Base-by-base conservation (phyloP, 1,140 invertebrate genomes). In the Cardiocondyla obscurior region DNA sequence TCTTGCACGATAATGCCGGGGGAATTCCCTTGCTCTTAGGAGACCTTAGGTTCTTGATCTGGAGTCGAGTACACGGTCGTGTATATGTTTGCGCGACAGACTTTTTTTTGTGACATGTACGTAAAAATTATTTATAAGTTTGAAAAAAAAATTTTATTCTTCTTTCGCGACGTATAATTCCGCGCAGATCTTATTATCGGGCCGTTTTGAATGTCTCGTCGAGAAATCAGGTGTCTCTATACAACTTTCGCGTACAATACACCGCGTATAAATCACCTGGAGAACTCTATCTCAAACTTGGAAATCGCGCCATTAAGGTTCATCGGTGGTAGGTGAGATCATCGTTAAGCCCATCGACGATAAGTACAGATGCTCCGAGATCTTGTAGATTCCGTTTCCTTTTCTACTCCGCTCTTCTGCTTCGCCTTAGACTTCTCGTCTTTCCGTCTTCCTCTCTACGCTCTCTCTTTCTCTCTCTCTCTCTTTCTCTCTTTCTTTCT, bases 291-390 rank as follows among this genome's bases (percentile, higher is more conserved):
- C 77, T 73, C 53, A 53, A 73, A 81, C 67, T 79, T 70, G 81
- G 79, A 87, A 86, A 86, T 83, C 77, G 85, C 84, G 74, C 86
- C 85, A 83, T 87, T 87, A 86, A 81, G 60, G 85, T 87, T 87
- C 49, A 83, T 57, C 44, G 22, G 42, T 28, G 28, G 44, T 55
- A 25, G 70, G 30, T 74, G 70, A 82, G 86, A 88, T 88, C 57
- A 51, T 60, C 39, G 64, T 77, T 58, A 65, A 77, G 72, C 46
- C 16, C 53, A 69, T 55, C 55, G 36, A 82, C 77, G 86, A 88
- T 87, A 87, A 82, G 76, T 84, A 77, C 70, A 87, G 77, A 69
- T 83, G 69, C 70, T 72, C 36, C 65, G 77, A 85, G 86, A 87
- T 88, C 82, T 87, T 77, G 77, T 86, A 87, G 85, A 87, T 84